Conservation (phyloP, 1,140 invertebrate species). For the Wasmannia auropunctata region DNA sequence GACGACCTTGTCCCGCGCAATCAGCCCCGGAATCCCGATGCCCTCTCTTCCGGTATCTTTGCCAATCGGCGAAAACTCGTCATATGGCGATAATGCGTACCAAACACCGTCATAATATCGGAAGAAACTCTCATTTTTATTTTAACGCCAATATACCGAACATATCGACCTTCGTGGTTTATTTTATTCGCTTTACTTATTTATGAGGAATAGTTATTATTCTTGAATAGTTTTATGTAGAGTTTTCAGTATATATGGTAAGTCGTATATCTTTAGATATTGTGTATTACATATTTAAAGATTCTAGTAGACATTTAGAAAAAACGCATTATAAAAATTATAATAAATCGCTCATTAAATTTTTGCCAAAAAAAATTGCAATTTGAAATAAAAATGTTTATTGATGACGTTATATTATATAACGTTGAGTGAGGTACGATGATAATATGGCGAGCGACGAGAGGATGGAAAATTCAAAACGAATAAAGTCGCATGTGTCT, state of each 20-base stretch:
- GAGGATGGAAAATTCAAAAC: constrained; percentile 61
- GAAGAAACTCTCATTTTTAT: constrained; percentile 11
- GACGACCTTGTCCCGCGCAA: constrained; percentile 85
- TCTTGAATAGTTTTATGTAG: not conserved
- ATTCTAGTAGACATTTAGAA: not conserved
- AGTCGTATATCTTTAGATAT: not conserved
- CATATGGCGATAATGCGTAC: constrained; percentile 66
- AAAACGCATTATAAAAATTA: not conserved
- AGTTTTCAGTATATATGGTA: not conserved
- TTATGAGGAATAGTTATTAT: not conserved
- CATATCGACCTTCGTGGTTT: not conserved
- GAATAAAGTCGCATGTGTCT: constrained; percentile 63
- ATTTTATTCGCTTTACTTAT: not conserved
- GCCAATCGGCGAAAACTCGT: constrained; percentile 53
- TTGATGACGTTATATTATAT: not conserved
- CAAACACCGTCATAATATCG: not conserved
- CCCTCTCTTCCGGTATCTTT: constrained; percentile 75
- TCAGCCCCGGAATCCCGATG: constrained; percentile 77
- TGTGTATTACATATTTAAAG: not conserved
- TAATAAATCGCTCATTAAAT: not conserved
- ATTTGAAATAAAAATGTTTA: not conserved
- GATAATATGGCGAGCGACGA: not conserved
- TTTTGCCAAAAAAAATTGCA: not conserved
- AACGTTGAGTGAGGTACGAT: not conserved
- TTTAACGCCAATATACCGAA: not conserved